Conservation (phyloP, 2,797 vertebrate species). For the Brachymystax lenok region DNA sequence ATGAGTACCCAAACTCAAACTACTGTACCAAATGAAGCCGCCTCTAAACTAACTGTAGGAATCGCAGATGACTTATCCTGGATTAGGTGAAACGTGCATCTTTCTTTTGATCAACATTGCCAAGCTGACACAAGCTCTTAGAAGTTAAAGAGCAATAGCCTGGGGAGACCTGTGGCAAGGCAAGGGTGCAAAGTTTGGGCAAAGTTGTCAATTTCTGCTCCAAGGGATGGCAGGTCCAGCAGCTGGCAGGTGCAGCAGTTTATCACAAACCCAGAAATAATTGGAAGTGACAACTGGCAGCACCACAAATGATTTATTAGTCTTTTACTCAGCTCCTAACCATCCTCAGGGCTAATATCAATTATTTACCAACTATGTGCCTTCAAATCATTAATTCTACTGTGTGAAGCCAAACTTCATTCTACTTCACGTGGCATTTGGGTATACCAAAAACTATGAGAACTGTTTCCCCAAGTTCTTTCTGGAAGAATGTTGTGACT, state of each 20-base stretch:
- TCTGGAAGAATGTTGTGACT: constrained; percentile 18
- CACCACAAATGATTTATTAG: constrained; percentile 99
- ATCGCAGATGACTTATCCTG: background rate
- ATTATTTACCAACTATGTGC: constrained; percentile 99
- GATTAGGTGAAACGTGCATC: background rate
- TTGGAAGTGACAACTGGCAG: constrained; percentile 98
- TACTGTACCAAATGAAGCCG: background rate
- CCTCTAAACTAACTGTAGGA: background rate
- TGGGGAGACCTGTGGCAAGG: constrained; percentile 30
- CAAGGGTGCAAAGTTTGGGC: constrained; percentile 79
- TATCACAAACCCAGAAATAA: constrained; percentile 98
- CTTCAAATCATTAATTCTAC: constrained; percentile 99
- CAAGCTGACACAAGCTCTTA: background rate
- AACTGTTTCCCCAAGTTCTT: constrained; percentile 55
- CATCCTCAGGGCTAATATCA: constrained; percentile 98
- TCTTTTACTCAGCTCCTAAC: constrained; percentile 98
- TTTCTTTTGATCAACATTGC: background rate
- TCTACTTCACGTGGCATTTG: constrained; percentile 84
- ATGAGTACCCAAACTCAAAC: background rate
- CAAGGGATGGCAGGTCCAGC: constrained; percentile 79
- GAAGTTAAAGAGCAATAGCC: constrained; percentile 27
- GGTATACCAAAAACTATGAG: constrained; percentile 77
- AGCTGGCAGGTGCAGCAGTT: constrained; percentile 96
- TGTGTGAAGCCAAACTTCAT: constrained; percentile 88
- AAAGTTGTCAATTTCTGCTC: constrained; percentile 84